Evolutionary conservation across 2,888 invertebrate genomes (phyloP), one percentile per base, ranked within the genome.

Genomic region (Ashinkailepas kermadecensis): DNA sequence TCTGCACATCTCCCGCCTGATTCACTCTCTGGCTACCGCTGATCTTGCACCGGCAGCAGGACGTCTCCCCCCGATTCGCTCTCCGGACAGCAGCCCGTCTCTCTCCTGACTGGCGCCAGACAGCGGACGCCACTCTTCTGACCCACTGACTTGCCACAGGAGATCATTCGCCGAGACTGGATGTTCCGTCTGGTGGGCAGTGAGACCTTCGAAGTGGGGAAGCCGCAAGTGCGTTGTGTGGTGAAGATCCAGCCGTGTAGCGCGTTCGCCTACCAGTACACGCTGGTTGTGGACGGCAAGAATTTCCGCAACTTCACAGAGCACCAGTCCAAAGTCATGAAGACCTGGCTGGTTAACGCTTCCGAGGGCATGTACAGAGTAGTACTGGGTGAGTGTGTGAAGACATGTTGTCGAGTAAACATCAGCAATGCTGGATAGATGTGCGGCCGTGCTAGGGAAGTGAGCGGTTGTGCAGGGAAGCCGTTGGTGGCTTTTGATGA

Each of bases 141-240:
- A 82, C 54, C 23, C 23, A 70, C 59, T 39, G 25, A 1, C 74
- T 67, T 59, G 81, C 85, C 88, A 54, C 86, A 94, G 93, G 94
- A 94, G 87, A 89, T 93, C 8, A 85, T 92, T 18, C 89, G 92
- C 23, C 90, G 91, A 83, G 95, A 96, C 82, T 96, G 95, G 95
- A 95, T 96, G 95, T 96, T 97, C 87, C 94, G 94, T 86, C 87
- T 96, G 79, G 96, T 96, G 0, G 96, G 96, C 0, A 92, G 92
- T 85, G 95, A 96, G 87, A 88, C 90, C 13, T 94, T 96, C 87
- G 89, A 89, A 74, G 90, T 95, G 74, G 93, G 93, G 3, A 87
- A 87, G 64, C 88, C 88, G 23, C 86, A 86, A 81, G 85, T 87
- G 18, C 88, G 87, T 81, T 91, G 91, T 84, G 86, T 87, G 23